Conservation (phyloP, 2,113 vertebrate genomes). For the Perccottus glenii region DNA sequence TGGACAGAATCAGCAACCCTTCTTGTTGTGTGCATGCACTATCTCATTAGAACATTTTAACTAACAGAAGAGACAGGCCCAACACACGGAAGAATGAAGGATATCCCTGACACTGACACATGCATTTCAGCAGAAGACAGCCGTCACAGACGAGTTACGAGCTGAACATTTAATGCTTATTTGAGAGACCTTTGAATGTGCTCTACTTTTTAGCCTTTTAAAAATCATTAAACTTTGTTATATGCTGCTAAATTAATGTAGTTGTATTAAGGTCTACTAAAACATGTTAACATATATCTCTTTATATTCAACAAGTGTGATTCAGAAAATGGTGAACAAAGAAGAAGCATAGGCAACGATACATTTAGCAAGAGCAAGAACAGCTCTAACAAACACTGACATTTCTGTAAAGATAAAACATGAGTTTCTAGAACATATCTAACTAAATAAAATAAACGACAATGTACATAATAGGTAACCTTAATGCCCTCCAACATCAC, state of each 20-base stretch:
- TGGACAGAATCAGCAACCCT: not conserved
- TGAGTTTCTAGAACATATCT: not conserved
- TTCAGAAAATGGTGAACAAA: too few relatives aligned
- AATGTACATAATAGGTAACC: not conserved
- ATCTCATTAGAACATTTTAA: constrained; percentile 2
- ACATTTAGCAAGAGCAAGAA: too few relatives aligned
- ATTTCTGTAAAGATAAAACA: not conserved
- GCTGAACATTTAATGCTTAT: constrained; percentile 7
- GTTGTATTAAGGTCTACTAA: too few relatives aligned
- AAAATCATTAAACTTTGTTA: too few relatives aligned
- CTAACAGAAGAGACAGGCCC: not conserved
- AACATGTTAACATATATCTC: too few relatives aligned
- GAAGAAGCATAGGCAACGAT: too few relatives aligned
- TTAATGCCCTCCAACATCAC: not conserved
- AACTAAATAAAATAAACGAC: not conserved
- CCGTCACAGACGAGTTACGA: not conserved
- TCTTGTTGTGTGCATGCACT: constrained; percentile 2
- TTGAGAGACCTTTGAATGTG: not conserved
- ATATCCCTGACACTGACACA: not conserved
- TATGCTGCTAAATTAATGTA: too few relatives aligned
- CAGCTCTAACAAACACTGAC: not conserved
- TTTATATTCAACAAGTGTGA: too few relatives aligned
- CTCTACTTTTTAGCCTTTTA: too few relatives aligned
- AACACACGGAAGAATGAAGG: constrained; percentile 1
- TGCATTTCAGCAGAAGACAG: constrained; percentile 7